Evolutionary conservation across 2,888 invertebrate genomes (phyloP), one percentile per base, ranked within the genome.

Genomic region (Andricus quercusramuli): DNA sequence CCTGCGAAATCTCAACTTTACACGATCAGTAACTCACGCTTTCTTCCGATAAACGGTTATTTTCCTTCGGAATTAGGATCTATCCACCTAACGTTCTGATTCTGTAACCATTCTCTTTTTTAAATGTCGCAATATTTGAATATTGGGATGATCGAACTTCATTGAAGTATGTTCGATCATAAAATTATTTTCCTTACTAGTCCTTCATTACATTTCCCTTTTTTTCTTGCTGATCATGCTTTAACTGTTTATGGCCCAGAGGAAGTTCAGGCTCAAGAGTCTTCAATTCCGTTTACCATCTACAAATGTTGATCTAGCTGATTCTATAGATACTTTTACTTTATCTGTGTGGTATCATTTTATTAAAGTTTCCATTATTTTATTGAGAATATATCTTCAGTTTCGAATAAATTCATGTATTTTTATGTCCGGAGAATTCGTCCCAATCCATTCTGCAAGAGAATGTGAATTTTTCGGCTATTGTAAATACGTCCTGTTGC

Each of bases 1-100:
- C 41, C 51, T 51, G 13, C 11, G 15, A 74, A 56, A 74, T 32
- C 4, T 2, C 11, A 74, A 74, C 51, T 74, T 32, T 74, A 29
- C 29, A 29, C 15, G 22, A 51, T 47, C 44, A 25, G 47, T 68
- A 25, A 47, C 47, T 32, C 3, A 32, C 29, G 32, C n/a, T 29
- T 51, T 56, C 32, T 29, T 29, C 22, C 32, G 56, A 74, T n/a
- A 56, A 74, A 56, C 9, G 13, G 11, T 37, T 74, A 74, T 74
- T 74, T 56, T 56, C 51, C 32, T 32, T 3, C 20, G 32, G 11
- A 32, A 74, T 4, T 29, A 56, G 2, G 37, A 37, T 37, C 0
- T 47, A 20, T 29, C 6, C 6, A 9, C n/a, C 3, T 56, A 56
- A 56, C 13, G 15, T 47, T 17, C 47, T 47, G 47, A 15, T 3